A percentile compares a stretch with the other conserved stretches of the same genome.
phyloP scores from a whole-genome alignment of 2,888 invertebrate genomes.

The Nemurella pictetii region DNA sequence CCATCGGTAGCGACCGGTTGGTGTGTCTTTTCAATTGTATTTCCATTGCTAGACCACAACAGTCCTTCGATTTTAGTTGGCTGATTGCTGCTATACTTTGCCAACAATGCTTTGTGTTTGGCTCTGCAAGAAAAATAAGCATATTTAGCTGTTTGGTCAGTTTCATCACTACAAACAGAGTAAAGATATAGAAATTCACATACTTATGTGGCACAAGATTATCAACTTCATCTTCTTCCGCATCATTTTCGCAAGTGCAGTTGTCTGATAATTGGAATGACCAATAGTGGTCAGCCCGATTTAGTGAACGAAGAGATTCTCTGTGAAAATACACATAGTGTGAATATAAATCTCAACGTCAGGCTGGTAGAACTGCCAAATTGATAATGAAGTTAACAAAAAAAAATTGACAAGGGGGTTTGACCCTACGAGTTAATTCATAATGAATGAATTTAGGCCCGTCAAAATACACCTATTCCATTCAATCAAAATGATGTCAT shows the following conservation, averaged over 20 bases:
- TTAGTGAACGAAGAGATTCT: constrained; percentile 37
- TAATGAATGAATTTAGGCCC: too few relatives aligned
- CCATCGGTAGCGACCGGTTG: neutral
- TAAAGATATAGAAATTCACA: neutral
- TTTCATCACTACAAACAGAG: too few relatives aligned
- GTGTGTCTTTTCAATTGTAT: neutral
- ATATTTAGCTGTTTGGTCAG: too few relatives aligned
- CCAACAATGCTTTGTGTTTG: constrained; percentile 11
- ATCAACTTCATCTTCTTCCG: constrained; percentile 20
- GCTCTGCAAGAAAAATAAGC: neutral
- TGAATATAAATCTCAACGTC: neutral
- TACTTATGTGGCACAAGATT: neutral
- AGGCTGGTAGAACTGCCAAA: too few relatives aligned
- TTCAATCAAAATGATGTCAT: too few relatives aligned
- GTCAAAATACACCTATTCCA: too few relatives aligned
- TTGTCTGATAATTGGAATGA: constrained; percentile 40
- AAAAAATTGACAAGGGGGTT: neutral
- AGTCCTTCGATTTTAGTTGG: neutral
- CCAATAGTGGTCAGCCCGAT: constrained; percentile 42
- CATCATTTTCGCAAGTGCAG: constrained; percentile 40
- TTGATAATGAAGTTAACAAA: too few relatives aligned
- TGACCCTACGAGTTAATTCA: too few relatives aligned
- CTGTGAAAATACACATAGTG: constrained; percentile 28
- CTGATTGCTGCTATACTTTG: neutral
- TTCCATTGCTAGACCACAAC: neutral